Evolutionary conservation across 2,113 vertebrate species (phyloP).

Genomic region (Callorhinus ursinus): DNA sequence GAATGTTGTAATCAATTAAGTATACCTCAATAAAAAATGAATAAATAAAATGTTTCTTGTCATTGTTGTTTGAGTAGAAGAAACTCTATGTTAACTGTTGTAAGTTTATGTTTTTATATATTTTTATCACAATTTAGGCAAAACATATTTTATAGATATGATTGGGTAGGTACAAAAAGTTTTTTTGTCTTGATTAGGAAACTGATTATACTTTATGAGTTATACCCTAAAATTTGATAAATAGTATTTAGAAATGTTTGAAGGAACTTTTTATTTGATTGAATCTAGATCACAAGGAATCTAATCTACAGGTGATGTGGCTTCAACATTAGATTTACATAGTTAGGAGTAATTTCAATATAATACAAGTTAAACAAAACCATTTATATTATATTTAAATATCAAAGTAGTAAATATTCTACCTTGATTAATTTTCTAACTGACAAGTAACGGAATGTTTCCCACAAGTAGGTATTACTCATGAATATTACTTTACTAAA

Average conservation of each 20-base stretch:
- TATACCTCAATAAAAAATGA: background rate
- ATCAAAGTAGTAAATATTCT: background rate
- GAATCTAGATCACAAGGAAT: background rate
- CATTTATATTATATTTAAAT: background rate
- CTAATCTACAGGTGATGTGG: background rate
- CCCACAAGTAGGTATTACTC: background rate
- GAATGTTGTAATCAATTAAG: background rate
- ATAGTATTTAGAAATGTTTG: background rate
- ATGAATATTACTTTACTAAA: background rate
- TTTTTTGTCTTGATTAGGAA: background rate
- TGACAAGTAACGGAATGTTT: background rate
- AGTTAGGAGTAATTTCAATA: background rate
- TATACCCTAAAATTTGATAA: background rate
- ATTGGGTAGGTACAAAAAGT: background rate
- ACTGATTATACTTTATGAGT: background rate
- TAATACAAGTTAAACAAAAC: background rate
- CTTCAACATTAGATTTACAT: background rate
- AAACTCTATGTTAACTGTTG: background rate
- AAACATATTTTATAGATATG: background rate
- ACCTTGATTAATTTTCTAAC: background rate
- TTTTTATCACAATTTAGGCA: background rate
- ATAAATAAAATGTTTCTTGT: background rate
- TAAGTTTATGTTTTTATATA: background rate
- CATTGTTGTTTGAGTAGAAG: background rate
- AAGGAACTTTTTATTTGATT: background rate